Base-by-base conservation (phyloP, 2,888 invertebrate genomes). In the Leptothorax acervorum region DNA sequence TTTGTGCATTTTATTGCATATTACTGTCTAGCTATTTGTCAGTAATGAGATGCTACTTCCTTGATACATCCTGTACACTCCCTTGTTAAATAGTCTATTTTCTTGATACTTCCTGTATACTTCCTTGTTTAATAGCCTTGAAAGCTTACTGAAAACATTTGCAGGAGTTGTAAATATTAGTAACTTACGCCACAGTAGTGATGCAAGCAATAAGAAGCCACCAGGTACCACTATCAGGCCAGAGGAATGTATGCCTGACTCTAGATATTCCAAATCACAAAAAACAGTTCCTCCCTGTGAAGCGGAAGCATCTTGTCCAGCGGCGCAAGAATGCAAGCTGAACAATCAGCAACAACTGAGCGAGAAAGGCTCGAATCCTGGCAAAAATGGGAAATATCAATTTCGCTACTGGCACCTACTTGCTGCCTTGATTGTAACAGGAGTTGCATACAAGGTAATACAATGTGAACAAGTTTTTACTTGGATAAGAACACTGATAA, bases 331-430 rank as follows among this genome's bases (percentile, higher is more conserved):
- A 83, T 93, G 93, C 57, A 57, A 79, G 65, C 81, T 81, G 48
- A 82, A 73, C 62, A 65, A 68, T 0, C 73, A 85, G 5, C 66
- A 85, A 28, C 53, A 60, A 65, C 28, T 62, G n/a, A 39, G 11
- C 11, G 48, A 62, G 2, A 79, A 82, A 60, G 62, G 68, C 53
- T 83, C 73, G 31, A 63, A 62, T 42, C 60, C 18, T 51, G 74
- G 82, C 5, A 84, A 85, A 57, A 63, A 62, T 73, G 81, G 66
- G 2, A 88, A 87, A 51, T 82, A 76, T 71, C 85, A 87, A 8
- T 83, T 88, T 82, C 85, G 86, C 5, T 93, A 93, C 78, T 95
- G 94, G 94, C 94, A 94, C 85, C 91, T 94, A 74, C 84, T 94
- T 48, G 92, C 93, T 45, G 92, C 93, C 8, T 65, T 94, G 48